A percentile compares a stretch with the other conserved stretches of the same genome.
Conservation (phyloP, 2,113 vertebrate genomes). For the Stegastes partitus region DNA sequence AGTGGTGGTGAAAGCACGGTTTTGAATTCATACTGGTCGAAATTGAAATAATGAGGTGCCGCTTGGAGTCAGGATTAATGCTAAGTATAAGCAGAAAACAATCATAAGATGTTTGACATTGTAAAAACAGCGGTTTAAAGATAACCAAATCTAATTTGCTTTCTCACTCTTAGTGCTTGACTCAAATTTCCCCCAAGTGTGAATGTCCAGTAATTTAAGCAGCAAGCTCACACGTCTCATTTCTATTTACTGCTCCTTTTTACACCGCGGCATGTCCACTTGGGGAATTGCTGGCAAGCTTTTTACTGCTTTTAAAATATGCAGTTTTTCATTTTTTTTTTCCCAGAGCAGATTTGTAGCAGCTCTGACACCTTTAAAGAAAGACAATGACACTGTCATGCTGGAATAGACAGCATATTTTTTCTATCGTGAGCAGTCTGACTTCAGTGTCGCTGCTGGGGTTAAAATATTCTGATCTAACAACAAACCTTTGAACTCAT, state of each 20-base stretch:
- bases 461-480: slow-evolving; percentile 54
- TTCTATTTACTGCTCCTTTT: slow-evolving; percentile 39
- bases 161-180: slow-evolving; percentile 13
- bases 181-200: slow-evolving; percentile 19
- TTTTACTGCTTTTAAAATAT: slow-evolving; percentile 46
- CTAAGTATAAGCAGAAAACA: not conserved
- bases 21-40: not conserved
- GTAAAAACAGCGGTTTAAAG: slow-evolving; percentile 23
- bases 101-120: slow-evolving; percentile 8
- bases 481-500: slow-evolving; percentile 43
- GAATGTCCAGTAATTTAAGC: slow-evolving; percentile 37
- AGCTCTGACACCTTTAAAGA: slow-evolving; percentile 44
- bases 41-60: not conserved
- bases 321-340: not conserved
- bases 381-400: slow-evolving; percentile 22
- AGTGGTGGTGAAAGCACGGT: not conserved
- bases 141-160: slow-evolving; percentile 43
- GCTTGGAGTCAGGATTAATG: not conserved
- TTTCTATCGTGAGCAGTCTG: slow-evolving; percentile 28
- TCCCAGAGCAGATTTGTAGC: slow-evolving; percentile 20
- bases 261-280: slow-evolving; percentile 4
- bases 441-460: slow-evolving; percentile 37
- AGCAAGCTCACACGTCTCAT: slow-evolving; percentile 36
- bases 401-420: slow-evolving; percentile 43
- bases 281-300: slow-evolving; percentile 25